Percentiles rank a stretch among this genome's conserved stretches.
phyloP scores from a whole-genome alignment of 1,140 invertebrate species.

The Euura saliciscinereae region DNA sequence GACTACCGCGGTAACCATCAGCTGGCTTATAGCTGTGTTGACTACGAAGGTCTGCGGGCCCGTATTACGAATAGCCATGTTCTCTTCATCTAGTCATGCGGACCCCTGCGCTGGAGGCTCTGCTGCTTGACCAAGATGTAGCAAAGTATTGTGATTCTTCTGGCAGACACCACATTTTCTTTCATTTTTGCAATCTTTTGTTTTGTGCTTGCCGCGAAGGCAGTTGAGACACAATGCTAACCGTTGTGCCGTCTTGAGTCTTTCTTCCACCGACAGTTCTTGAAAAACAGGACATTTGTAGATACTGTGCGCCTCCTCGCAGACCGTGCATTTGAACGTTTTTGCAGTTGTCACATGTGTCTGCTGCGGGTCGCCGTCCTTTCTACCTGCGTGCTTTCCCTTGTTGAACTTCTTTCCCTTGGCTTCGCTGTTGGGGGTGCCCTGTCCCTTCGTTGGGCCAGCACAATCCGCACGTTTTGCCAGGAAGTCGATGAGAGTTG shows the following conservation, averaged over 20 bases:
- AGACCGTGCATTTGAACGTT: neutral
- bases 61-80: conserved; percentile 15
- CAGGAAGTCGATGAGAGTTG: conserved; percentile 14
- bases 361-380: neutral
- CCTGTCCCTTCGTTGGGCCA: conserved; percentile 11
- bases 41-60: neutral
- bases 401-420: neutral
- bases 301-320: conserved; percentile 10
- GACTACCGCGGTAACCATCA: conserved; percentile 15
- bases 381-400: neutral
- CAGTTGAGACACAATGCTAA: neutral
- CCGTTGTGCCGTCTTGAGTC: neutral
- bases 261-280: neutral
- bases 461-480: conserved; percentile 10
- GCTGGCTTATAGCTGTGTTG: neutral
- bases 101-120: neutral
- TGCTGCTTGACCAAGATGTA: neutral
- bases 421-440: neutral
- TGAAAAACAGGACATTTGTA: neutral
- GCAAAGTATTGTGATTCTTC: neutral
- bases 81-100: conserved; percentile 17
- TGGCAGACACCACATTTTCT: neutral
- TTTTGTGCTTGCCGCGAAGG: conserved; percentile 5
- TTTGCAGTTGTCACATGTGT: neutral
- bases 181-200: neutral